phyloP scores from a whole-genome alignment of 2,797 vertebrate species.

The Arremon brunneinucha region DNA sequence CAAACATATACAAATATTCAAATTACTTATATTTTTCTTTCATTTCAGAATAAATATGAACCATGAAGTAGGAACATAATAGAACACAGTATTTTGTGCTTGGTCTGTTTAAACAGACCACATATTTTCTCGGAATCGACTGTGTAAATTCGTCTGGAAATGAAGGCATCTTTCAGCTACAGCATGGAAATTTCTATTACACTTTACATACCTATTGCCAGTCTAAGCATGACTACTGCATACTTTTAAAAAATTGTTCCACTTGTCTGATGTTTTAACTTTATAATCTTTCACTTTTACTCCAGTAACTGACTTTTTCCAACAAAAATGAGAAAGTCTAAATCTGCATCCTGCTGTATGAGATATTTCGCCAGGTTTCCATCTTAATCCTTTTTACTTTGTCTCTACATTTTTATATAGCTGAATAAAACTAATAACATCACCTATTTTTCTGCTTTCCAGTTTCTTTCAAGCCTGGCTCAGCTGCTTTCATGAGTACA shows the following conservation, averaged over 20 bases:
- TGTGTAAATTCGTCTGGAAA: not conserved
- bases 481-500: not conserved
- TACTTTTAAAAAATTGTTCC: not conserved
- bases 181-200: not conserved
- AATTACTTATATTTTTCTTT: not conserved
- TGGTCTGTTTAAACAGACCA: not conserved
- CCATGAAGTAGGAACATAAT: not conserved
- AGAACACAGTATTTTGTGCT: not conserved
- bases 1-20: not conserved
- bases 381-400: not conserved
- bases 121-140: not conserved
- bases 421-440: not conserved
- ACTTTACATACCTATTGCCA: not conserved
- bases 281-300: not conserved
- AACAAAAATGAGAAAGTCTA: not conserved
- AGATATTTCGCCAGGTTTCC: not conserved
- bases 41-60: not conserved
- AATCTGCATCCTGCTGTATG: not conserved
- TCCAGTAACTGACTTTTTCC: not conserved
- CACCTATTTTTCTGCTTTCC: not conserved
- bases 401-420: not conserved
- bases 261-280: not conserved
- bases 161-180: not conserved
- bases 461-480: not conserved
- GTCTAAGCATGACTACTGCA: not conserved